Conservation (phyloP, 2,113 vertebrate genomes). For the Mus musculus region DNA sequence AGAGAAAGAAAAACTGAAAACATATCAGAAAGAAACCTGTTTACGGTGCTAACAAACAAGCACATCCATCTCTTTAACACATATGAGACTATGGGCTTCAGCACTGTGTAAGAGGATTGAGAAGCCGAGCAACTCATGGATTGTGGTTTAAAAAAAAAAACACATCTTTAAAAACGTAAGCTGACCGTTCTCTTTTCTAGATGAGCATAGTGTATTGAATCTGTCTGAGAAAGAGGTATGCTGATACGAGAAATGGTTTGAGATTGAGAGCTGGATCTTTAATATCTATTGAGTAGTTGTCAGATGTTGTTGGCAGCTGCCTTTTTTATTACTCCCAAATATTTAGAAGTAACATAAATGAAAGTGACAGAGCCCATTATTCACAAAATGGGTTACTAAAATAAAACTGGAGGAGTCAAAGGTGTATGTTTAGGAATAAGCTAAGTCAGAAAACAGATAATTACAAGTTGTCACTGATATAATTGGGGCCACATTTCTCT, state of each 20-base stretch:
- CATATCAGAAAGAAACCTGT: slow-evolving; percentile 16
- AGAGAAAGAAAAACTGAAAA: slow-evolving; percentile 6
- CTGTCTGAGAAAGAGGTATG: slow-evolving; percentile 33
- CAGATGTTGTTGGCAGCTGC: slow-evolving; percentile 57
- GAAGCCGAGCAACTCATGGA: neutral
- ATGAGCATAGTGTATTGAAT: slow-evolving; percentile 52
- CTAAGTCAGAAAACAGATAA: slow-evolving; percentile 3
- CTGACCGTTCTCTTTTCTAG: slow-evolving; percentile 6
- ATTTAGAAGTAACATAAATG: slow-evolving; percentile 39
- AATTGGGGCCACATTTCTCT: slow-evolving; percentile 28
- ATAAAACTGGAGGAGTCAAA: neutral
- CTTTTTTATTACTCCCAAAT: slow-evolving; percentile 52
- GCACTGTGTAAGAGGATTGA: neutral
- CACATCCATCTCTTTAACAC: neutral
- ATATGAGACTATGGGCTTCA: neutral
- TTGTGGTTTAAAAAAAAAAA: slow-evolving; percentile 49
- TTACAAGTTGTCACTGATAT: slow-evolving; percentile 36
- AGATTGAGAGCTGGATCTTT: slow-evolving; percentile 40
- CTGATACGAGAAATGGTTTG: slow-evolving; percentile 47
- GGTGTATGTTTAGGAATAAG: neutral
- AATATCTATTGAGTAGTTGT: slow-evolving; percentile 54
- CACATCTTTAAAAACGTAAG: slow-evolving; percentile 37
- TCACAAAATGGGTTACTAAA: slow-evolving; percentile 46
- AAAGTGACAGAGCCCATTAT: slow-evolving; percentile 60
- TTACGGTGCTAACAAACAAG: slow-evolving; percentile 22